A percentile compares a stretch with the other conserved stretches of the same genome.
Conservation (phyloP, 2,888 invertebrate genomes). For the Frankliniella fusca region DNA sequence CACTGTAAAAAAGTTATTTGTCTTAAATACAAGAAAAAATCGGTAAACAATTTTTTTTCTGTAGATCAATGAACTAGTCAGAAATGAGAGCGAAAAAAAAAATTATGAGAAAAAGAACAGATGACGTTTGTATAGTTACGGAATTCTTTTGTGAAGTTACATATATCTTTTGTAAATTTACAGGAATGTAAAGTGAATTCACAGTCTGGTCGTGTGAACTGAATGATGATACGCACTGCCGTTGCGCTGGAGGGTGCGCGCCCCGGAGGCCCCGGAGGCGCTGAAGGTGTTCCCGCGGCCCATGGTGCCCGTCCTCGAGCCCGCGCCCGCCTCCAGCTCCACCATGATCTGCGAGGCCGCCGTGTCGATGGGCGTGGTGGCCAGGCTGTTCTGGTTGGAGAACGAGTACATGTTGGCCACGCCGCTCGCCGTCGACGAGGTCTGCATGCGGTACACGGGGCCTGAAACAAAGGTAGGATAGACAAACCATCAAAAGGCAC, state of each 20-base stretch:
- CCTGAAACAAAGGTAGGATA: too few species aligned
- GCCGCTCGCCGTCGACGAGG: slow-evolving; percentile 44
- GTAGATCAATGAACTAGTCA: too few species aligned
- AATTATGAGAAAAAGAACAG: not conserved
- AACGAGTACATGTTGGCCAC: slow-evolving; percentile 46
- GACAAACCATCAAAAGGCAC: slow-evolving; percentile 27
- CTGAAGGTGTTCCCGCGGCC: slow-evolving; percentile 34
- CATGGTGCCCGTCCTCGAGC: slow-evolving; percentile 37
- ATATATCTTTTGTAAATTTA: too few species aligned
- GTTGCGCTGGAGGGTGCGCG: slow-evolving; percentile 5
- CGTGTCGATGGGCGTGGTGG: slow-evolving; percentile 43
- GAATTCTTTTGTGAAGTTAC: too few species aligned
- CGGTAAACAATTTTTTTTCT: not conserved
- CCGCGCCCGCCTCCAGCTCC: slow-evolving; percentile 34
- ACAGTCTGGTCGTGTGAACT: too few species aligned
- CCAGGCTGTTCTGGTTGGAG: slow-evolving; percentile 42
- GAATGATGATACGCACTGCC: not conserved
- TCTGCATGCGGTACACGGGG: slow-evolving; percentile 44
- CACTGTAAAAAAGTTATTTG: too few species aligned
- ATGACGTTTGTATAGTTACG: too few species aligned
- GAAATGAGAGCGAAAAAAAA: too few species aligned
- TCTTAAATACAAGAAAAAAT: too few species aligned
- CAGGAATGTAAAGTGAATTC: too few species aligned
- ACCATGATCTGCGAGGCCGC: slow-evolving; percentile 34
- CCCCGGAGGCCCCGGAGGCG: not conserved